Conservation (phyloP, 2,113 vertebrate genomes). For the Leucosticte australis region DNA sequence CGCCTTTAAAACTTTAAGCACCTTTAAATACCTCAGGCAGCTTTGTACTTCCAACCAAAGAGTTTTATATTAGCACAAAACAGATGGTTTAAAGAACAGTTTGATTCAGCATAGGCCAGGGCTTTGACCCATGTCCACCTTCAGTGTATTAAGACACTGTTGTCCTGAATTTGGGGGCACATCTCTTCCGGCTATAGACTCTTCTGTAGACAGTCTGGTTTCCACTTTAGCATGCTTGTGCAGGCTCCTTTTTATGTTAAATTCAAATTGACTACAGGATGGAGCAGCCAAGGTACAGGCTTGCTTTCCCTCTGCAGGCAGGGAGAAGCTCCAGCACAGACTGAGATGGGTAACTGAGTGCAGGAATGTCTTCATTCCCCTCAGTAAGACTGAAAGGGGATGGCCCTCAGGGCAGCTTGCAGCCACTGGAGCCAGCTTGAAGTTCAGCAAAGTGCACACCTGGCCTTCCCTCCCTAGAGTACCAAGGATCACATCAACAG, state of each 20-base stretch:
- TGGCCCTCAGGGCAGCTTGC: neutral
- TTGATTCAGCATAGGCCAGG: neutral
- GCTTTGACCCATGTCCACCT: neutral
- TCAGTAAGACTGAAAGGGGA: rapidly evolving
- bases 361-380: neutral
- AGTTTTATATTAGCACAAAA: neutral
- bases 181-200: neutral
- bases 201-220: neutral
- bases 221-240: neutral
- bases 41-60: neutral
- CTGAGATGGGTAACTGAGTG: neutral
- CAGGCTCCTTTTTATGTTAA: neutral
- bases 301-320: neutral
- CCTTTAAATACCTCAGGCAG: neutral
- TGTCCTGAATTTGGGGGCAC: neutral
- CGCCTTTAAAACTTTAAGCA: neutral
- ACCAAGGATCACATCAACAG: neutral
- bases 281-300: neutral
- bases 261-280: neutral
- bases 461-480: neutral
- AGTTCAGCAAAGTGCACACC: neutral
- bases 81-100: neutral
- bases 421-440: neutral
- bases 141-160: neutral
- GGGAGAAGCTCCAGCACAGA: neutral